Base-by-base conservation (phyloP, 1,140 invertebrate genomes). In the Drosophila pectinifera region DNA sequence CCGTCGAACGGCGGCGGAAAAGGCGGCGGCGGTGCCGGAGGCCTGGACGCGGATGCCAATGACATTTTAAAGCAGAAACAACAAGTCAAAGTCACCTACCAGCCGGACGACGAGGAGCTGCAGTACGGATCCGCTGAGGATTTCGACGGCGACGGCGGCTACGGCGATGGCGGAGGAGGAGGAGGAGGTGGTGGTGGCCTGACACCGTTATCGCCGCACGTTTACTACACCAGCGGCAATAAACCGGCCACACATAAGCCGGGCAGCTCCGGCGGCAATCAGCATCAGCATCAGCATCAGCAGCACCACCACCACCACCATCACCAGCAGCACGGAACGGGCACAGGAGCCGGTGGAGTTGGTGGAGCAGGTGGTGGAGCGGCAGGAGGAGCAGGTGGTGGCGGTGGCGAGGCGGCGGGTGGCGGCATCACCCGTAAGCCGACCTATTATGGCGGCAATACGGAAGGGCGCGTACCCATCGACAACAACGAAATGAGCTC, bases 11-110 rank as follows among this genome's bases (percentile, higher is more conserved):
- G 89, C 53, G 75, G 91, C 68, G 84, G 78, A 45, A 75, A 39
- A 34, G 73, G 65, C 53, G 65, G 49, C 34, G 55, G 57, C 38
- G 82, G 73, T 14, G 78, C 70, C 5, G 55, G 55, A 31, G 74
- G 79, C 69, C 49, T 36, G 63, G 91, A 91, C 63, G 78, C 83
- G 70, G 91, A 92, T 80, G 82, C 91, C 78, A 92, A 92, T 83
- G 92, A 92, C 77, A 91, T 92, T 76, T 78, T 92, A 73, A 92
- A 92, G 76, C 78, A 89, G 77, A 92, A 92, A 85, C 91, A 91
- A 84, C 91, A 91, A 91, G 84, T 92, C 81, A 92, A 83, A 86
- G 91, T 88, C 80, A 92, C 86, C 78, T 92, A 90, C 78, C 91
- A 86, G 75, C 88, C 91, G 45, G 91, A 92, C 41, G 91, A 92